Conservation (phyloP, 2,888 invertebrate species). For the Electrophaes corylata region DNA sequence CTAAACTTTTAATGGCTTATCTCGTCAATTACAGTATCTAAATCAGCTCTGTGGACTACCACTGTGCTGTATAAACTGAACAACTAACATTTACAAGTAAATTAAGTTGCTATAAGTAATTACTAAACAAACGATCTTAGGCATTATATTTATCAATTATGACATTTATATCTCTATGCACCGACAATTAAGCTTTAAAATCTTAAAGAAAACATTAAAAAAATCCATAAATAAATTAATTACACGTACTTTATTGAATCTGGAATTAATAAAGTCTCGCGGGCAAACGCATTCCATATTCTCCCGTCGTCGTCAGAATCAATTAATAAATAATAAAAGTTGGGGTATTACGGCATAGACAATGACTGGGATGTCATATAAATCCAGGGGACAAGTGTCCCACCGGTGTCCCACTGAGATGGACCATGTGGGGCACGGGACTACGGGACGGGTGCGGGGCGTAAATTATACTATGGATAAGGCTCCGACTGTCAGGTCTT, state of each 20-base stretch:
- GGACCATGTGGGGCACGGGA: conserved; percentile 38
- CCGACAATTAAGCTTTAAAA: conserved; percentile 36
- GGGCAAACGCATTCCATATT: conserved; percentile 44
- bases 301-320: conserved; percentile 54
- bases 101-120: conserved; percentile 22
- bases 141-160: conserved; percentile 15
- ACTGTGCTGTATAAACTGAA: conserved; percentile 10
- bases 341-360: conserved; percentile 55
- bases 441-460: conserved; percentile 47
- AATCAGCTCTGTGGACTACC: conserved; percentile 5
- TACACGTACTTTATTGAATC: conserved; percentile 34
- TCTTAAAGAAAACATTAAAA: conserved; percentile 34
- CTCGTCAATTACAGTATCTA: background rate
- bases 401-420: conserved; percentile 46
- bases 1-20: background rate
- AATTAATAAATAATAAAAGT: conserved; percentile 73
- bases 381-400: conserved; percentile 64
- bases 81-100: conserved; percentile 13
- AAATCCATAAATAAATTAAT: conserved; percentile 39
- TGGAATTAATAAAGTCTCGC: conserved; percentile 32
- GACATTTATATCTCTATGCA: conserved; percentile 29
- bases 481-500: conserved; percentile 32
- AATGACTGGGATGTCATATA: conserved; percentile 56
- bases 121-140: conserved; percentile 22
- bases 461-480: conserved; percentile 53